A percentile compares a stretch with the other conserved stretches of the same genome.
phyloP scores from a whole-genome alignment of 2,888 invertebrate genomes.

The Desoria tigrina region DNA sequence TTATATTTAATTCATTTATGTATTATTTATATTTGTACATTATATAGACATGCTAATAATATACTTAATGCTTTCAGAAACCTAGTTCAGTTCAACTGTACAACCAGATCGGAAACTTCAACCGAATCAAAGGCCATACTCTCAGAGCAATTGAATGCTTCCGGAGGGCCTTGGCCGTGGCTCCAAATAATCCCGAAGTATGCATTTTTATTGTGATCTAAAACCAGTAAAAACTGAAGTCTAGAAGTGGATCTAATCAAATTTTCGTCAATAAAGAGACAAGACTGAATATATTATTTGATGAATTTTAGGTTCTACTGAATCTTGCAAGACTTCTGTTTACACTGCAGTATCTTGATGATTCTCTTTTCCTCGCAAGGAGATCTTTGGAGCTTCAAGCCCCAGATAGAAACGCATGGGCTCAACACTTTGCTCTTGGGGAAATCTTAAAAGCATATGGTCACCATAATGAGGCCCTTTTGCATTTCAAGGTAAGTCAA shows the following conservation, averaged over 20 bases:
- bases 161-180: conserved; percentile 77
- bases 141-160: conserved; percentile 86
- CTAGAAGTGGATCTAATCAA: not conserved
- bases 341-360: conserved; percentile 83
- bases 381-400: conserved; percentile 75
- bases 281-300: not conserved
- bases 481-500: conserved; percentile 66
- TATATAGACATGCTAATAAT: no score
- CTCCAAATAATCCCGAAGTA: conserved; percentile 81
- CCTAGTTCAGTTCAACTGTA: conserved; percentile 58
- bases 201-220: not conserved
- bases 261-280: not conserved
- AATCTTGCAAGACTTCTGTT: conserved; percentile 82
- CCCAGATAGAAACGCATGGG: conserved; percentile 83
- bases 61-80: conserved; percentile 19
- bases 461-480: conserved; percentile 81
- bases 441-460: conserved; percentile 90
- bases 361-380: conserved; percentile 82
- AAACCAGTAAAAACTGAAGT: not conserved
- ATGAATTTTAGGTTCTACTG: conserved; percentile 65
- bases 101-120: conserved; percentile 89
- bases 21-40: no score
- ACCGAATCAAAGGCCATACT: conserved; percentile 82
- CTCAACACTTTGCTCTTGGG: conserved; percentile 86
- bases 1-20: no score